Base-by-base conservation (phyloP, 1,140 invertebrate species). In the Magallana gigas region DNA sequence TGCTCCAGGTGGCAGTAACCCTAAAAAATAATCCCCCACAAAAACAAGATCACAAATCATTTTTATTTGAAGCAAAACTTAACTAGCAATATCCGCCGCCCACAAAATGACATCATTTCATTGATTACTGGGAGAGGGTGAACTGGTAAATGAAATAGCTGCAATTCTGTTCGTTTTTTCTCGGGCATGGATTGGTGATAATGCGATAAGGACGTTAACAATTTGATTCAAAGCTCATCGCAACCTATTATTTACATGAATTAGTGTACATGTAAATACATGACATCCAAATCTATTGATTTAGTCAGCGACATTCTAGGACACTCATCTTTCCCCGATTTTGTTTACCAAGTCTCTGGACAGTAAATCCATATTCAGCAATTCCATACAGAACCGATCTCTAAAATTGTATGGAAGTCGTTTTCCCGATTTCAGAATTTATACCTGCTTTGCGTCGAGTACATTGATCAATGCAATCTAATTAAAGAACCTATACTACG, bases 31-130 rank as follows among this genome's bases (percentile, higher is more conserved):
- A 29, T 48, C 36, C 36, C 36, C 64, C 23, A 23, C 8, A 76
- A 76, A 48, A 60, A 14, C 60, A 85, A 85, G 29, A 62, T 56
- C 23, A 36, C 58, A 59, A 9, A n/a, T n/a, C 29, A 29, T 11
- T 16, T n/a, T 14, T 29, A 58, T n/a, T 23, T 84, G 18, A 62
- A 48, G 18, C 12, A 14, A 64, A 23, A 23, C 12, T 8, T 85
- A 18, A 29, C 16, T 29, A 56, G 11, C 60, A 64, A 85, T 62
- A 23, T 64, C 57, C 68, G 23, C 68, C 71, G 60, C 60, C 71
- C 59, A 87, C 85, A 57, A 29, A n/a, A 83, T 83, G 80, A 68
- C 85, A 87, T 87, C 80, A 87, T 80, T 57, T 4, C 23, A 87
- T 87, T 80, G 85, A 87, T 83, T 83, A 48, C 18, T 82, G 58